Base-by-base conservation (phyloP, 2,113 vertebrate species). In the Anseranas semipalmata region DNA sequence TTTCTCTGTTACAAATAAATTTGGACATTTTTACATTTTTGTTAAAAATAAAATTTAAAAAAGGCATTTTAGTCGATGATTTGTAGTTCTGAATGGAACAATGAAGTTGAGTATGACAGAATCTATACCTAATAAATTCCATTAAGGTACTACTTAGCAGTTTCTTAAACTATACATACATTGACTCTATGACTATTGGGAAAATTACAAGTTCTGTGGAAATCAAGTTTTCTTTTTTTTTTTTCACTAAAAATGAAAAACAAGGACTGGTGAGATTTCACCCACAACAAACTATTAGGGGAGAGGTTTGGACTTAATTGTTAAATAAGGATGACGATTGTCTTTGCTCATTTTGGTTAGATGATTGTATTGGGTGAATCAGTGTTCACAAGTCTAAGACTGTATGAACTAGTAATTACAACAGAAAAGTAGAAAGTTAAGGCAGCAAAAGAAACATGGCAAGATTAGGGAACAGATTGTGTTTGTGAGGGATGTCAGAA, bases 111-210 rank as follows among this genome's bases (percentile, higher is more conserved):
- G 7, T n/a, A 74, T 52, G 68, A 92, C 21, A 89, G 68, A 85
- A 75, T 56, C 77, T 52, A 75, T n/a, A 60, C 4, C 45, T 10
- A 77, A 60, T 22, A 93, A 96, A 89, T 60, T 81, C 43, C 58
- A 60, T 87, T 89, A 85, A 75, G 56, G 19, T 81, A 87, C 80
- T 87, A 85, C 93, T 85, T 82, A 91, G 46, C 52, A 78, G 70
- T 82, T 96, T 85, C 87, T 85, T 82, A 79, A 94, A 33, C 19
- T 75, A 72, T 39, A 43, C 43, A 63, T 16, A 15, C 15, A 45
- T 3, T 65, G 58, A 75, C 85, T 82, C 58, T 85, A 56, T 58
- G 71, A 85, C 56, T 63, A 76, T 18, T 59, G 75, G 27, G 35
- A 89, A 97, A 89, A 95, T 50, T 2, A 1, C 46, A 88, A 87